These are phyloP conservation scores for Astreopora myriophthalma DNA, from an alignment of 64 coral and sea anemone species.

Conservation along the genomic window DNA sequence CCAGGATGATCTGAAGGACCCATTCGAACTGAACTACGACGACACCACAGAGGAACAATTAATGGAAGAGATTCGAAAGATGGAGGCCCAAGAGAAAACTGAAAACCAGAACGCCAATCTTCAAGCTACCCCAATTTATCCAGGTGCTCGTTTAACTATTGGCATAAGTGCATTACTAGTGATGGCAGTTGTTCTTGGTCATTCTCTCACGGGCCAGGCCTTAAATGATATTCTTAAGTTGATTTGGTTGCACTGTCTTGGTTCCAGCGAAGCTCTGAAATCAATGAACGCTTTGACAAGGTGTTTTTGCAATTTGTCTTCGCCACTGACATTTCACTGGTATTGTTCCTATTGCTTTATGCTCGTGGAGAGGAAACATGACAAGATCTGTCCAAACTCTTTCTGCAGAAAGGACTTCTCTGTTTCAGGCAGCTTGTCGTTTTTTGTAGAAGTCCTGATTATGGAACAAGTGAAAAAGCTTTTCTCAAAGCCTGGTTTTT, in stretches of 20 bases:
- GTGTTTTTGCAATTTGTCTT: conserved; percentile 18
- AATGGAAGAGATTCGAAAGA: neutral
- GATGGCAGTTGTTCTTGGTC: conserved; percentile 28
- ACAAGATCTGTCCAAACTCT: neutral
- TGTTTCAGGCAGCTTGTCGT: neutral
- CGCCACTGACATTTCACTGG: conserved; percentile 26
- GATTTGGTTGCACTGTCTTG: conserved; percentile 16
- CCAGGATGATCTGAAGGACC: neutral
- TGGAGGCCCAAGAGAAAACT: neutral
- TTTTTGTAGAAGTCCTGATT: neutral
- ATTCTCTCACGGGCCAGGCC: conserved; percentile 31
- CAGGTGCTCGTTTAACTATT: neutral
- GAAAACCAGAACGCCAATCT: neutral
- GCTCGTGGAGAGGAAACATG: neutral
- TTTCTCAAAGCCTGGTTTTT: neutral
- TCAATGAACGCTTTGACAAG: conserved; percentile 19
- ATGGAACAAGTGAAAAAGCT: neutral
- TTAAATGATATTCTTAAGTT: conserved; percentile 39
- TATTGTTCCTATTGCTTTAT: neutral
- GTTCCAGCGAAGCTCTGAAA: neutral
- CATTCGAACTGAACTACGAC: neutral
- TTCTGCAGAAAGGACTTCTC: neutral
- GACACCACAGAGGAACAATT: neutral
- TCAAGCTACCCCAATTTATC: neutral
- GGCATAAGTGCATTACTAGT: neutral